Evolutionary conservation across 1,140 invertebrate genomes (phyloP), one percentile per base, ranked within the genome.

Genomic region (Lepidotrigona ventralis): DNA sequence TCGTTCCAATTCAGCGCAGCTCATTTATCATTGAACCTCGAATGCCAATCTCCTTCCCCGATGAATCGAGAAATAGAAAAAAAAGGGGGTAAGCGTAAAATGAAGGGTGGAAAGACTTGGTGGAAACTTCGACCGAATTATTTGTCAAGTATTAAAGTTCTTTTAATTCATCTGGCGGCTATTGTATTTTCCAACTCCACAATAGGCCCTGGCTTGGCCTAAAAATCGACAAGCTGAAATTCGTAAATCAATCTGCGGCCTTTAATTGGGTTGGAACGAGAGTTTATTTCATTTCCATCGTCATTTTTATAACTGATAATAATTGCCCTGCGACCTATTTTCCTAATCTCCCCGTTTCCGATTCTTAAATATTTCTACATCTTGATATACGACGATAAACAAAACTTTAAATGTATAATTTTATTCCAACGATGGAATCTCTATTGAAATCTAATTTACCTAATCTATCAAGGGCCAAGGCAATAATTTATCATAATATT

Each of bases 91-190:
- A 46, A 66, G 69, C 46, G 68, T 29, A 66, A 76, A 86, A 64
- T 73, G 63, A 53, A 58, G 78, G 46, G 51, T 78, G 46, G 68
- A 87, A 79, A 63, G 56, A 60, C 26, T 68, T 72, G 58, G 54
- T 72, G 58, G 54, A 46, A 81, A 86, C 63, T 85, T 81, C 46
- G 63, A 63, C 56, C 68, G 71, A 78, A 77, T 83, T 89, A 86
- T 89, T 89, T 89, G 83, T 87, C 82, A 89, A 88, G 85, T 86
- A 89, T 87, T 88, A 86, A 86, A 89, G 56, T 89, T 73, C n/a
- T 60, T 79, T 88, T 76, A 81, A 89, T 89, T 86, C 60, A 73
- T 78, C 53, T 26, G 26, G 33, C 17, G 56, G 64, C 78, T 72
- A 79, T 88, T 88, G 78, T 80, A 69, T 58, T 19, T 75, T 19